Evolutionary conservation across 2,797 vertebrate species (phyloP).

Genomic region (Ambastaia sidthimunki): DNA sequence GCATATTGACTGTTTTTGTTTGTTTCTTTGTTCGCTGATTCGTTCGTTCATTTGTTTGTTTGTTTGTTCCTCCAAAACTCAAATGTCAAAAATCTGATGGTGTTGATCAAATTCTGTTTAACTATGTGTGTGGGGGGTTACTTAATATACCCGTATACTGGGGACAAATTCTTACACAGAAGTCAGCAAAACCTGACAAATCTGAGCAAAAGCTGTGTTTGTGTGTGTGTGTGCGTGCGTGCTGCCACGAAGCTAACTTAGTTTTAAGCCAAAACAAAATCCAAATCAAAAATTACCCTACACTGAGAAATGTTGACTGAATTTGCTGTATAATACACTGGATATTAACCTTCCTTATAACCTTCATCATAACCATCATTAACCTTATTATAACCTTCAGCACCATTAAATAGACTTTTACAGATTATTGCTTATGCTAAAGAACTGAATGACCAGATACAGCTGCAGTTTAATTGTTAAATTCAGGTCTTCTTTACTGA

Average conservation of each 20-base stretch:
- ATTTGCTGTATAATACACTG: background rate
- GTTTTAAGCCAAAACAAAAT: too few species aligned
- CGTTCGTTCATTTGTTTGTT: background rate
- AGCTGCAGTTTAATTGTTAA: conserved; percentile 20
- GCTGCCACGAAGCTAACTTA: background rate
- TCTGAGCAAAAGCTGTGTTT: too few species aligned
- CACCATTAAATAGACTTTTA: background rate
- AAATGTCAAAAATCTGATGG: background rate
- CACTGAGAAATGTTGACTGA: background rate
- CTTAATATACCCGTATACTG: too few species aligned
- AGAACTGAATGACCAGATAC: background rate
- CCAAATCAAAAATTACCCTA: background rate
- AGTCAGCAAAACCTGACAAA: too few species aligned
- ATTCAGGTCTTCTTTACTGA: conserved; percentile 58
- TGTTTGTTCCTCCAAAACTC: background rate
- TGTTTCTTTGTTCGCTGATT: background rate
- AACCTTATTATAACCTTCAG: background rate
- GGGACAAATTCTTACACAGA: too few species aligned
- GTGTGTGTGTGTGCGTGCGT: background rate
- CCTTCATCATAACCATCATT: too few species aligned
- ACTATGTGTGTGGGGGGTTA: too few species aligned
- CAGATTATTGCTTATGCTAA: background rate
- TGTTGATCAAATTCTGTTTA: background rate
- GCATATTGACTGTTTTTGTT: background rate
- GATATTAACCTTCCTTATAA: too few species aligned